Evolutionary conservation across 2,888 invertebrate species (phyloP), one percentile per base, ranked within the genome.

Genomic region (Mythimna loreyi): DNA sequence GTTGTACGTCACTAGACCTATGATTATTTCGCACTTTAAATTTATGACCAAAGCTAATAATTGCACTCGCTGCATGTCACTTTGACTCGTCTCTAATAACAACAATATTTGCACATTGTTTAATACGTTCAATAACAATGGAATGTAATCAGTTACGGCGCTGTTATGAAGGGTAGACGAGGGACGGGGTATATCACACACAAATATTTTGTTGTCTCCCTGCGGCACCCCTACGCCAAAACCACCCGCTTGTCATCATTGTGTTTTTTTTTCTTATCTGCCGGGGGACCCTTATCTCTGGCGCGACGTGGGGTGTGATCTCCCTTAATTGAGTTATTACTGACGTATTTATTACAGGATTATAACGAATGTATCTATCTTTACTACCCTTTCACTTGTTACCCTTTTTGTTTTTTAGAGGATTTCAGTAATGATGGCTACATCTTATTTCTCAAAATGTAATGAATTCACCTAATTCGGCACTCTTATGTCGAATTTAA

Each of bases 271-370:
- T 91, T 87, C 86, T 89, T 92, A 90, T 92, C 89, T 85, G 68
- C 78, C 83, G 77, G 75, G 80, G 86, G 85, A 88, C 86, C 84
- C 86, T 86, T 90, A 89, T 90, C 89, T 81, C 82, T 64, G 68
- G 75, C 72, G 83, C 79, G 86, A 87, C 87, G 85, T 88, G 84
- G 92, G 93, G 88, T 89, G 89, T 90, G 90, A 92, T 92, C 91
- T 90, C 89, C 81, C 90, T 89, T 94, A 95, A 95, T 95, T 93
- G 92, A 94, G 94, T 94, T 94, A 94, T 94, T 94, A 92, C 88
- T 88, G 85, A 86, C 86, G 87, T 92, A 90, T 92, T 93, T 91
- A 91, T 91, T 87, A 89, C 81, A 74, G 88, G 88, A 90, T 93
- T 91, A 91, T 83, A 83, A 84, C 86, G 77, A 84, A 80, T 78